Base-by-base conservation (phyloP, 1,140 invertebrate genomes). In the Sesamia nonagrioides region DNA sequence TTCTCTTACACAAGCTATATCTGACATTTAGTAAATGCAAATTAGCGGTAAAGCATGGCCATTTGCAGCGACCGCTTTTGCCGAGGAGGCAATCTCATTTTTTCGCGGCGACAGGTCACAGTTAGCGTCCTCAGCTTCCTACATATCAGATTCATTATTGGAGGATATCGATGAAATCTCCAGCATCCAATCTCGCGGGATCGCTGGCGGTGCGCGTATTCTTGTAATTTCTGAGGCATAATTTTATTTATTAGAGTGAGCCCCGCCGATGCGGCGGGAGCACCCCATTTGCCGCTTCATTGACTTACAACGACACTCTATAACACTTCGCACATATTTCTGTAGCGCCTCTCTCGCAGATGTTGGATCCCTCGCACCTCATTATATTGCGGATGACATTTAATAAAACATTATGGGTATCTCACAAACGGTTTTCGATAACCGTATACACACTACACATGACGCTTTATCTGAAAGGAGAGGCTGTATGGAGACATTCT, bases 321-420 rank as follows among this genome's bases (percentile, higher is more conserved):
- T 94, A 94, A 94, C 92, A 93, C 93, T 95, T 95, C 88, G 89
- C 93, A 95, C 92, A 95, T 95, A 95, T 94, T 94, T 95, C 91
- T 95, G 90, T 94, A 90, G 90, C 90, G 86, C 89, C 90, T 89
- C 91, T 88, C 90, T 84, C 89, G 78, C 88, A 90, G 91, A 92
- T 88, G 91, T 87, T 90, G 86, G 91, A 90, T 89, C 91, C 91
- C 91, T 89, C 89, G 88, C 91, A 94, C 92, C 92, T 93, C 93
- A 95, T 95, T 94, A 94, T 93, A 92, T 93, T 91, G 91, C 89
- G 91, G 91, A 95, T 93, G 93, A 95, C 93, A 92, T 95, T 95
- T 95, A 92, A 95, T 95, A 94, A 94, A 94, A 94, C 92, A 93
- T 94, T 95, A 95, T 92, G 90, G 86, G 85, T 88, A 86, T 91